Conservation (phyloP, 2,113 vertebrate species). For the Aegypius monachus region DNA sequence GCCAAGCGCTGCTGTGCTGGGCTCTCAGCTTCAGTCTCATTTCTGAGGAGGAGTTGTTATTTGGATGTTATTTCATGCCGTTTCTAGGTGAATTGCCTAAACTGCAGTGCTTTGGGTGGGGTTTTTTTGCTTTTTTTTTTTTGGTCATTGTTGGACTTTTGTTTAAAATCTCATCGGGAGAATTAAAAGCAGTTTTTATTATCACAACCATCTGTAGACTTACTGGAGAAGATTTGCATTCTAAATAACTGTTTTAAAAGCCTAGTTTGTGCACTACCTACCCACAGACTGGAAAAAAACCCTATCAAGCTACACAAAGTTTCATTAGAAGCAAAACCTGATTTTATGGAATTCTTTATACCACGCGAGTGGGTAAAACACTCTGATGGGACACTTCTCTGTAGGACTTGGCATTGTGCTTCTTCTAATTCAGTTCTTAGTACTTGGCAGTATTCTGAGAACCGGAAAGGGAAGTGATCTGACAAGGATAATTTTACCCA, state of each 20-base stretch:
- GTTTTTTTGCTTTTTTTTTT: accelerated
- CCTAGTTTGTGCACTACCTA: neutral
- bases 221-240: neutral
- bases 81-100: neutral
- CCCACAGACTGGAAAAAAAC: neutral
- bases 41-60: neutral
- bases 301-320: neutral
- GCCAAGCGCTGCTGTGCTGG: neutral
- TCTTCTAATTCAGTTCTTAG: neutral
- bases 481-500: neutral
- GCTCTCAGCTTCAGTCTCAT: accelerated
- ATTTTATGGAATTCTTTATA: neutral
- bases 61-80: accelerated
- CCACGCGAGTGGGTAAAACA: neutral
- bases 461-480: neutral
- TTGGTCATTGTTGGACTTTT: neutral
- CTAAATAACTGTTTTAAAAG: neutral
- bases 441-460: neutral
- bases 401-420: neutral
- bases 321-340: neutral
- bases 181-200: neutral
- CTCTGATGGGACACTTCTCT: neutral
- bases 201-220: neutral
- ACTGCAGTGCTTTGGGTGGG: neutral
- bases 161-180: neutral